Percentiles rank a stretch among this genome's conserved stretches.
Conservation (phyloP, 1,140 invertebrate genomes). For the Propsilocerus akamusi region DNA sequence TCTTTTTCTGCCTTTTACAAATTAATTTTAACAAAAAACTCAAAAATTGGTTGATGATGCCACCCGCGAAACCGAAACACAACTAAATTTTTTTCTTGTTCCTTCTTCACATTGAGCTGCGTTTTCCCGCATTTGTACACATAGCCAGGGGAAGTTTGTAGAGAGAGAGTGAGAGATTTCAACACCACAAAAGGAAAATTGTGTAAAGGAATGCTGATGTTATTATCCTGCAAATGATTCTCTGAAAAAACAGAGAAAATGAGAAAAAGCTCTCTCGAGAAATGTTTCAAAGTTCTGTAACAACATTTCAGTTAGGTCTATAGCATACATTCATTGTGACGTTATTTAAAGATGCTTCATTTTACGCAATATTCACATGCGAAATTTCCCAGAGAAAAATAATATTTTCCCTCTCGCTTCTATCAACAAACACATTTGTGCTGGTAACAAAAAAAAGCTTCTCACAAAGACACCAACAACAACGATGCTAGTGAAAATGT, state of each 20-base stretch:
- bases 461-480: background rate
- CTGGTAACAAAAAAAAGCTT: background rate
- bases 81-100: background rate
- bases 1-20: background rate
- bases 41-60: background rate
- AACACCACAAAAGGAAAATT: background rate
- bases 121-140: background rate
- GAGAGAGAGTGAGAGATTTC: background rate
- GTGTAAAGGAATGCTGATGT: background rate
- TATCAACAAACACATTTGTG: background rate
- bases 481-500: background rate
- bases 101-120: background rate
- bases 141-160: background rate
- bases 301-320: too few species aligned
- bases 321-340: too few species aligned
- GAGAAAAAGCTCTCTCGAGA: background rate
- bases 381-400: background rate
- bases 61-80: background rate
- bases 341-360: too few species aligned
- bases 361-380: too few species aligned
- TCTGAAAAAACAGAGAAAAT: background rate
- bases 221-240: background rate
- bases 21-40: background rate
- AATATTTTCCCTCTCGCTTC: background rate
- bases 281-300: too few species aligned